Base-by-base conservation (phyloP, 2,797 vertebrate genomes). In the Todus mexicanus region DNA sequence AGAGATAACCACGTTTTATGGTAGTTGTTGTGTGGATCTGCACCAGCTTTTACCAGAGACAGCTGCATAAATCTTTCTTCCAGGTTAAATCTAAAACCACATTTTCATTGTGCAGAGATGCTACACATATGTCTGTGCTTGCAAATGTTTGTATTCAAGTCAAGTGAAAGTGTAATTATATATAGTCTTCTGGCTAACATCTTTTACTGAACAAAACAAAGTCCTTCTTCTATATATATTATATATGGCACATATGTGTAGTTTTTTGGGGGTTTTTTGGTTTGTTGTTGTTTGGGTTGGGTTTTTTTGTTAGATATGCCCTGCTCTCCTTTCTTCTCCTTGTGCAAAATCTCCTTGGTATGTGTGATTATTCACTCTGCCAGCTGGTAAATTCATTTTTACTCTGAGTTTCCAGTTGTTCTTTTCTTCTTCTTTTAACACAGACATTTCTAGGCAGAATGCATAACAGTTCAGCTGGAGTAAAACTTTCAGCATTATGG, bases 311-410 rank as follows among this genome's bases (percentile, higher is more conserved):
- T 82, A 90, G 60, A 57, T 57, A 53, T 45, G 22, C 31, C 18
- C 42, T 76, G 11, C 40, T 72, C 37, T 91, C 59, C 26, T 84
- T 63, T 76, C 56, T 73, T 85, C 61, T 74, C 38, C 47, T 89
- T 76, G 25, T 43, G 66, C 17, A 80, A 76, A 56, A 15, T 73
- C 53, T 91, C 47, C n/a, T 72, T 53, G 16, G 26, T 69, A 53
- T n/a, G 23, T 54, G 40, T 75, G 79, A 84, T 57, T 91, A 91
- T 89, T 90, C 40, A 77, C 45, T 82, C 79, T 79, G 29, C 61
- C 53, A 57, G 61, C 42, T 72, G n/a, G n/a, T 68, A 92, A 51
- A 90, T 87, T 82, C 19, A 77, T 94, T 93, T 93, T 91, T 88
- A n/a, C 25, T 57, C 65, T 38, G 20, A 16, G 7, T 85, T 91